Base-by-base conservation (phyloP, 2,113 vertebrate species). In the Oenanthe oenanthe region DNA sequence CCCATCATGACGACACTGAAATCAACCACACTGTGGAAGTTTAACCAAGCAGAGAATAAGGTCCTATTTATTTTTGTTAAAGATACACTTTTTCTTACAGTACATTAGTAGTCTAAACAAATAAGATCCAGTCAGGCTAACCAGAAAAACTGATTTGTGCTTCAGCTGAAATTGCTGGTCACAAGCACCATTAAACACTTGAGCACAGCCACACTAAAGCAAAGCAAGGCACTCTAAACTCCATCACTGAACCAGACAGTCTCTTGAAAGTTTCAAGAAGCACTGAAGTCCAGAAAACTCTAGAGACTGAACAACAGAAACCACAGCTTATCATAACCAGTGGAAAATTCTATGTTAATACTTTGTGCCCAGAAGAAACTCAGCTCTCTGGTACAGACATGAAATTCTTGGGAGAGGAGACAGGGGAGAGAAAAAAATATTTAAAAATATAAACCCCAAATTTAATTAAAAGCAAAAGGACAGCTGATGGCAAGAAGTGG, bases 401-500 rank as follows among this genome's bases (percentile, higher is more conserved):
- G 0, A 95, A 94, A 94, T n/a, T 17, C 18, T 5, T 0, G 0
- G 15, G 9, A 9, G 13, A 36, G 6, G 10, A 17, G 32, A 13
- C 1, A 20, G 6, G 4, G 10, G 4, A 19, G 12, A 24, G 9
- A 34, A 50, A 47, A 56, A 40, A 38, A 34, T 21, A 70, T 24
- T 63, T 36, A 5, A 38, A 67, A 72, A 34, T 47, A 38, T 40
- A 77, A 60, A 81, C 2, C 11, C 0, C 13, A 45, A 53, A 74
- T 87, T 68, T 88, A 91, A 96, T 94, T 91, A 89, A 88, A 87
- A 94, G 54, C 26, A 82, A 78, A 84, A 90, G 81, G 93, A 53
- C 38, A 57, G 70, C 36, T 78, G 53, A 77, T 66, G 42, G 68
- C 65, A 87, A 63, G 58, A 93, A 80, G 78, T 57, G 38, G 58